Evolutionary conservation across 2,113 vertebrate species (phyloP), one percentile per base, ranked within the genome.

Genomic region (Barbus barbus): DNA sequence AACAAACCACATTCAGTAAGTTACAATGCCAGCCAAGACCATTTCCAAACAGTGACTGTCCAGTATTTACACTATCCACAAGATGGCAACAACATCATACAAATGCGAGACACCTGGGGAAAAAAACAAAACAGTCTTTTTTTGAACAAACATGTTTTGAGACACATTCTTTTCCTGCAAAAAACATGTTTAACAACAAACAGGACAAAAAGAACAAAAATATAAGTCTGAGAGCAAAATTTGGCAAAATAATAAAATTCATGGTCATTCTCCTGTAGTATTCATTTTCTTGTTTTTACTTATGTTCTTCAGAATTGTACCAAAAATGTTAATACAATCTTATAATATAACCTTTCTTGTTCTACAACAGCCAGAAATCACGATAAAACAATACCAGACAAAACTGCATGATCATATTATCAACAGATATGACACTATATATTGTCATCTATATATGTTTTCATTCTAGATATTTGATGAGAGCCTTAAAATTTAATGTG

Each of bases 21-120:
- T 73, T 26, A 18, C 5, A 46, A 48, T 48, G 1, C 14, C n/a
- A n/a, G n/a, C n/a, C n/a, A n/a, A n/a, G n/a, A n/a, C 31, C 5
- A 72, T 24, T 44, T 44, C 38, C 2, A 73, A 81, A 33, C 7
- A 41, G 41, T 18, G 31, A 28, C 22, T 36, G 31, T 36, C 9
- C 9, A 63, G 24, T 33, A 18, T 38, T 65, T 41, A 77, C 22
- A 77, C 9, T 20, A 26, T 14, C 83, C 83, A 72, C 75, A 44
- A 84, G 83, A 78, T 84, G 83, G 83, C 75, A 31, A 78, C 33
- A 71, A 41, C 20, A 78, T 9, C 33, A 79, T 12, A 63, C 24
- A 46, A 46, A 48, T 28, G 41, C 26, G 3, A 12, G 9, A 41
- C 14, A n/a, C n/a, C n/a, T n/a, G n/a, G n/a, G n/a, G n/a, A n/a